Base-by-base conservation (phyloP, 2,888 invertebrate genomes). In the Drosophila lutescens region DNA sequence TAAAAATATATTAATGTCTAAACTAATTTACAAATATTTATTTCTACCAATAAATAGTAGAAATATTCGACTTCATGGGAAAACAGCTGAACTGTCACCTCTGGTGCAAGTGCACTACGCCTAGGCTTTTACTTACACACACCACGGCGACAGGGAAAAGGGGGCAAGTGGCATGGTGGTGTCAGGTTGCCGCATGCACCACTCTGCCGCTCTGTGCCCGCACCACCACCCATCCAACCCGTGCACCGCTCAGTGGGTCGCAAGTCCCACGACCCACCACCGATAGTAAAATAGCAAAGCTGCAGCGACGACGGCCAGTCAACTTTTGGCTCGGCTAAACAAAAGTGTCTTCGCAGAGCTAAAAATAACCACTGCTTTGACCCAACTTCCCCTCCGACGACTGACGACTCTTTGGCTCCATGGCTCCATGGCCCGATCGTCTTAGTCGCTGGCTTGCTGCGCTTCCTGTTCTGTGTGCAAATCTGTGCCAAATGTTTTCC, bases 401-500 rank as follows among this genome's bases (percentile, higher is more conserved):
- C 41, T 5, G 8, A 2, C 40, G 17, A 2, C 41, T 17, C 43
- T 8, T 17, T n/a, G 38, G 23, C 51, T 41, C 40, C 34, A 15
- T 17, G 62, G 32, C 47, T 62, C 62, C 46, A 65, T 51, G 50
- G 61, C 49, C 46, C 65, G 66, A 57, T 65, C 49, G 54, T 54
- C 68, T 57, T 34, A 47, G 68, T 49, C 54, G 61, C 47, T 43
- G 47, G 49, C 32, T 58, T 58, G 46, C 71, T 58, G 46, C 71
- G 72, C 81, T 81, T 81, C 84, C 81, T 80, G 81, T 83, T 77
- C 75, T 77, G 58, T 62, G 62, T 58, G 70, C 50, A 78, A 84
- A 81, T 81, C 72, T 84, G 79, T 81, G 84, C 81, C 84, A 80
- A 83, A 78, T 77, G 68, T 67, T 79, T 73, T 69, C 56, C 56